Evolutionary conservation across 2,888 invertebrate genomes (phyloP).

Genomic region (Aphodius granarius): DNA sequence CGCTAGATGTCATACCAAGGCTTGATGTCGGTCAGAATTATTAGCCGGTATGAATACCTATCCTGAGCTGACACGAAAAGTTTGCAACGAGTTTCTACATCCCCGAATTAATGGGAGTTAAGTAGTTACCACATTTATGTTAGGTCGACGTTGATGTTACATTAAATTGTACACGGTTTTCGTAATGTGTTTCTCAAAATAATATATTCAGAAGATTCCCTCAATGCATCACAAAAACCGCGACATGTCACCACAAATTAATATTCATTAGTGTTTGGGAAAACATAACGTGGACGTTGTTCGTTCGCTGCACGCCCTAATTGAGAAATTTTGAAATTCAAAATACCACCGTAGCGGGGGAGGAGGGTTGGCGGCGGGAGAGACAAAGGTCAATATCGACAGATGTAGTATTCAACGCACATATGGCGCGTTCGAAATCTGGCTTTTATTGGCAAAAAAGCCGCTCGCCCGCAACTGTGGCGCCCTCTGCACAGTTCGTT

Average conservation of each 20-base stretch:
- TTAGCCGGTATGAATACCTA: background rate
- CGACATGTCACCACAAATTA: background rate
- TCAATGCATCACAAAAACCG: background rate
- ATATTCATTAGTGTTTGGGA: slow-evolving; percentile 2
- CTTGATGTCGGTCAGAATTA: background rate
- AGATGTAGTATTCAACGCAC: background rate
- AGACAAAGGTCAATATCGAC: slow-evolving; percentile 11
- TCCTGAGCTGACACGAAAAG: background rate
- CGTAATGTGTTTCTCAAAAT: no score
- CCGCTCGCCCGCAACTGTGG: background rate
- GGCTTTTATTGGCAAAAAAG: slow-evolving; percentile 1
- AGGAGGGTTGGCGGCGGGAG: no score
- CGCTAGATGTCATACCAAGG: background rate
- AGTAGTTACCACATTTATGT: background rate
- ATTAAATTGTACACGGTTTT: background rate
- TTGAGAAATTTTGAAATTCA: slow-evolving; percentile 9
- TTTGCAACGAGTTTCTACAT: background rate
- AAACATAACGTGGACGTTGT: no score
- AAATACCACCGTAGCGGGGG: background rate
- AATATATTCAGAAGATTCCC: no score
- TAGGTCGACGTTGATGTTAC: background rate
- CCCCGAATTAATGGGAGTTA: background rate
- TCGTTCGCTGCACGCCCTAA: background rate
- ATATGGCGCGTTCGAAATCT: slow-evolving; percentile 2
- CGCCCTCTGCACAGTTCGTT: background rate